Percentiles rank a stretch among this genome's conserved stretches.
phyloP scores from a whole-genome alignment of 2,797 vertebrate species.

The Mormyrus hasselquistii region DNA sequence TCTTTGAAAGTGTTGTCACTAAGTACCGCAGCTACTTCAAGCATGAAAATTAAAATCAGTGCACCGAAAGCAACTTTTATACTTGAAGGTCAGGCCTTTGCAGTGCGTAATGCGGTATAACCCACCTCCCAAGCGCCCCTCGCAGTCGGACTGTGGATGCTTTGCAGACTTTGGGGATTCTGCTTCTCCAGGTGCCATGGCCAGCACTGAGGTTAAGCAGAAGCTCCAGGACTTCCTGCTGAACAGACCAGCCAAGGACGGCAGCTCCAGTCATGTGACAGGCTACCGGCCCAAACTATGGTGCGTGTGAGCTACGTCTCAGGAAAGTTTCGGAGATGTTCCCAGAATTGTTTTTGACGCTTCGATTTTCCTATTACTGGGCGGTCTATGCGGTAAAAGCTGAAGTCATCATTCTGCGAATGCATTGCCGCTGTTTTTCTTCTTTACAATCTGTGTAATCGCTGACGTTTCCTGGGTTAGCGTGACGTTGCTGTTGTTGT shows the following conservation, averaged over 20 bases:
- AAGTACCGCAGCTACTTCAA: not conserved
- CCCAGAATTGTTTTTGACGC: not conserved
- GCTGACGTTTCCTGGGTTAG: not conserved
- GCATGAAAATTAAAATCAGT: not conserved
- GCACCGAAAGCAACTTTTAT: not conserved
- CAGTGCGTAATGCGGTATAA: not conserved
- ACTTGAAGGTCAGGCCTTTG: not conserved
- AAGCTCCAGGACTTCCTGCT: slow-evolving; percentile 82
- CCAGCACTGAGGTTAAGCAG: slow-evolving; percentile 81
- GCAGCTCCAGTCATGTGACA: slow-evolving; percentile 63
- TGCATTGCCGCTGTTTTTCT: not conserved
- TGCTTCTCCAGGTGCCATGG: slow-evolving; percentile 64
- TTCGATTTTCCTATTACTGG: not conserved
- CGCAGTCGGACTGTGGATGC: not conserved
- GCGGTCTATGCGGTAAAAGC: not conserved
- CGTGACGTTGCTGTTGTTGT: not conserved
- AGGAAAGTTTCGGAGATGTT: not conserved
- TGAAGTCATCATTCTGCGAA: not conserved
- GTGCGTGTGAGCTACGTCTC: slow-evolving; percentile 68
- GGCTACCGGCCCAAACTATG: slow-evolving; percentile 75
- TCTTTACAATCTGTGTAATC: not conserved
- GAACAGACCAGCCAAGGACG: slow-evolving; percentile 78
- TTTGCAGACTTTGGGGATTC: not conserved
- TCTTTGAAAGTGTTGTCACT: not conserved
- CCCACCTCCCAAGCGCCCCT: not conserved